These are phyloP conservation scores for Drosophila mayaguana DNA, from an alignment of 2,888 invertebrate species.

Conservation along the genomic window DNA sequence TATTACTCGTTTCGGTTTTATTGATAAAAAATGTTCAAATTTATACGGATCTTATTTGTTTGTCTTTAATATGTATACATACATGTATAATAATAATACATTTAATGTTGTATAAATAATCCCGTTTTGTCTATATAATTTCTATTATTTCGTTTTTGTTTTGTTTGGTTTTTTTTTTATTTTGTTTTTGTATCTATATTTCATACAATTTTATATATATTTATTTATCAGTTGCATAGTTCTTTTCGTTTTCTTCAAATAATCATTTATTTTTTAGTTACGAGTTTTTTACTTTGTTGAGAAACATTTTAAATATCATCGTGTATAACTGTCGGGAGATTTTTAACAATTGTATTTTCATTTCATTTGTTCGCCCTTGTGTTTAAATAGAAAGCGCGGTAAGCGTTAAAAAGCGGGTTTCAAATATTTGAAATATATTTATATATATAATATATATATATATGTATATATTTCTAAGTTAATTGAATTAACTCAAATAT, in stretches of 20 bases:
- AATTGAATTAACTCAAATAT: constrained; percentile 75
- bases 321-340: constrained; percentile 60
- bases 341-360: constrained; percentile 70
- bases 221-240: constrained; percentile 67
- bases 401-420: constrained; percentile 66
- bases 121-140: constrained; percentile 73
- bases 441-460: constrained; percentile 27
- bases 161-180: neutral
- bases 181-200: constrained; percentile 46
- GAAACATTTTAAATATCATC: constrained; percentile 67
- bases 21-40: constrained; percentile 79
- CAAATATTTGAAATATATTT: constrained; percentile 17
- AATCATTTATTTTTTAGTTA: constrained; percentile 48
- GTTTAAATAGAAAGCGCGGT: constrained; percentile 43
- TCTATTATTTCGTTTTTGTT: constrained; percentile 63
- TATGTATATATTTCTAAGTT: constrained; percentile 47
- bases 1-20: constrained; percentile 61
- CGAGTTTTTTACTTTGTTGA: constrained; percentile 38
- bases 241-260: constrained; percentile 35
- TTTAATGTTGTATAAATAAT: constrained; percentile 74
- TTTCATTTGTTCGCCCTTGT: constrained; percentile 37
- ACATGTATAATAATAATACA: constrained; percentile 79
- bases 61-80: constrained; percentile 61
- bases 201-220: constrained; percentile 49
- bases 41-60: constrained; percentile 60